Evolutionary conservation across 2,113 vertebrate genomes (phyloP).

Genomic region (Pristiophorus japonicus): DNA sequence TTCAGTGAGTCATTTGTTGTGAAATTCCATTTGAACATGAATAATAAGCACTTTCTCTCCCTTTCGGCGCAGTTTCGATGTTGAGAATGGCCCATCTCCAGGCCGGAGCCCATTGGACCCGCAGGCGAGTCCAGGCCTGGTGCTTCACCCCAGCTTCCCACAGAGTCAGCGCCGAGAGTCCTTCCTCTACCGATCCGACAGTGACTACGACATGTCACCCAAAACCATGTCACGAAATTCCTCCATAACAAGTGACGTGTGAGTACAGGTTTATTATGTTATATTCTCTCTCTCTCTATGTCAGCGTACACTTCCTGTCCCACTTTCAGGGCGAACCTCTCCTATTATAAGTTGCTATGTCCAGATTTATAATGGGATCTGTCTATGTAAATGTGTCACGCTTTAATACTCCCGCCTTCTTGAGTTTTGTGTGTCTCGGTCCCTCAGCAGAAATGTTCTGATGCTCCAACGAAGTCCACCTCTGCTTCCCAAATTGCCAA

Average conservation of each 20-base stretch:
- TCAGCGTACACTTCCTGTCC: neutral
- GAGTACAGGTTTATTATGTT: slow-evolving; percentile 47
- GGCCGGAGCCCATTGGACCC: slow-evolving; percentile 82
- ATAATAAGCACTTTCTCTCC: neutral
- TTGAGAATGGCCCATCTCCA: slow-evolving; percentile 81
- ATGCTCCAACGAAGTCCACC: neutral
- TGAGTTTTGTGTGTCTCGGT: neutral
- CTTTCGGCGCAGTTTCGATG: slow-evolving; percentile 66
- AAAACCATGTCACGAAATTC: slow-evolving; percentile 90
- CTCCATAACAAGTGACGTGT: slow-evolving; percentile 85
- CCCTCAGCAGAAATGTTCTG: neutral
- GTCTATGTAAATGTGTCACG: neutral
- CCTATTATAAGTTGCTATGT: neutral
- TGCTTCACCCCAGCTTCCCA: slow-evolving; percentile 73
- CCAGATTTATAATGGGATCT: neutral
- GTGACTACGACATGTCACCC: slow-evolving; percentile 85
- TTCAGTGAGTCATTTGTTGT: neutral
- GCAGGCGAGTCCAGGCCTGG: slow-evolving; percentile 82
- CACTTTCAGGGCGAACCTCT: neutral
- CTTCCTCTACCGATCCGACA: slow-evolving; percentile 87
- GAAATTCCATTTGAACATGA: neutral
- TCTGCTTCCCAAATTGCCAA: neutral
- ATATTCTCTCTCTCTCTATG: neutral
- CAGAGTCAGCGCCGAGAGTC: slow-evolving; percentile 82
- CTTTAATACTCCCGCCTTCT: neutral